Base-by-base conservation (phyloP, 2,113 vertebrate species). In the Catharus fuscescens region DNA sequence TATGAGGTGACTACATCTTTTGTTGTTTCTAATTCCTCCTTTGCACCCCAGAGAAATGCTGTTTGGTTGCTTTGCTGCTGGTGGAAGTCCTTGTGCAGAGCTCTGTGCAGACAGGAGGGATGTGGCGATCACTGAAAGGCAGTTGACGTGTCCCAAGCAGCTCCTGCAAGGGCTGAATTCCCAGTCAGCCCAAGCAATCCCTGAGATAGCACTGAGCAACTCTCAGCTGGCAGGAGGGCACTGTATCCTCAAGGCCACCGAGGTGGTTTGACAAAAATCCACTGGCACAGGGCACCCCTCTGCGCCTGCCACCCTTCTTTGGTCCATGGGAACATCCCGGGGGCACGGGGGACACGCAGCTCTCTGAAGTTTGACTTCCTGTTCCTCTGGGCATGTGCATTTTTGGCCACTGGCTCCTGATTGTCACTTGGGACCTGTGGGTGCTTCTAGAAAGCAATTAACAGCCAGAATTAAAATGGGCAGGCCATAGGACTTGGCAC, bases 381-480 rank as follows among this genome's bases (percentile, higher is more conserved):
- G 2, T 69, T 84, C 40, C 69, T 60, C 36, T 5, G 0, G 44
- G 31, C 34, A 52, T 7, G 31, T 38, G 36, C 21, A 13, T 50
- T 90, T 92, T 96, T 91, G 77, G 69, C 76, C 38, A 23, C 45
- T 50, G n/a, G 26, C 32, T 94, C 91, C 64, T 74, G 47, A 34
- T 44, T 92, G 64, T 78, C 80, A 59, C 76, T 60, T 74, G 77
- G 89, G 91, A 79, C 61, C 45, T 57, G 65, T 84, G 61, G 73
- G 61, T 81, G 19, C 65, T 93, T 92, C 91, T 92, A 86, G 78
- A 87, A 95, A 92, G 61, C 48, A 95, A 89, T 89, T 93, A 95
- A 79, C 65, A 84, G 57, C 28, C 78, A 65, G 70, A 93, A 92
- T 84, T 91, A 86, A 92, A 93, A 93, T 20, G 65, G 36, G 61